Evolutionary conservation across 2,797 vertebrate species (phyloP).

Genomic region (Schizothorax lantsangensis): DNA sequence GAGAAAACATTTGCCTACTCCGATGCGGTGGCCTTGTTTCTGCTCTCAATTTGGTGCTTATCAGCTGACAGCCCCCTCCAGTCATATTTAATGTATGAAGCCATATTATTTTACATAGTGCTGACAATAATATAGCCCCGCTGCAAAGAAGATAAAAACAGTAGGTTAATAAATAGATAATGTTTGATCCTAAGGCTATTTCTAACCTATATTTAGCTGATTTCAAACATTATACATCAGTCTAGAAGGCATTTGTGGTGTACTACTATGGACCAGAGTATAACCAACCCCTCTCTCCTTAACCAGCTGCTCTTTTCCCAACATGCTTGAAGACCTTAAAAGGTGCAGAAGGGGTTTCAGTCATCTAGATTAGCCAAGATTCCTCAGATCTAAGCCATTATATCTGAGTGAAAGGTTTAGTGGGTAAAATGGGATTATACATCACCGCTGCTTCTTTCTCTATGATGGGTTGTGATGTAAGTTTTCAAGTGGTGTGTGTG

Average conservation of each 20-base stretch:
- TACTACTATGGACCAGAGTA: background rate
- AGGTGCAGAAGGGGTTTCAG: background rate
- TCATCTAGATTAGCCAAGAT: background rate
- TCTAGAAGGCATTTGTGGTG: background rate
- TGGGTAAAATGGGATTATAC: background rate
- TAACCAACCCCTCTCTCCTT: background rate
- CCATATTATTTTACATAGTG: slow-evolving; percentile 30
- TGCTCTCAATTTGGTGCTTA: slow-evolving; percentile 1
- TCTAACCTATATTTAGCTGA: background rate
- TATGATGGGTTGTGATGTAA: background rate
- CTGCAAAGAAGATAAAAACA: background rate
- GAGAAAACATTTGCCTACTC: background rate
- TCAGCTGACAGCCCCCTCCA: slow-evolving; percentile 3
- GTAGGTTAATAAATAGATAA: background rate
- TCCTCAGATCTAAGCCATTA: background rate
- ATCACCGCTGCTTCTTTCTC: background rate
- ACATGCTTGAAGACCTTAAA: background rate
- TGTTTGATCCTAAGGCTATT: background rate
- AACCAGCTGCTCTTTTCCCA: background rate
- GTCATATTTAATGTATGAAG: slow-evolving; percentile 27
- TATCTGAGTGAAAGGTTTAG: background rate
- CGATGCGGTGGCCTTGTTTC: slow-evolving; percentile 17
- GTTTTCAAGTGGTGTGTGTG: background rate
- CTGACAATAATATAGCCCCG: slow-evolving; percentile 3
- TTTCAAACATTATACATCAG: background rate